Percentiles rank a stretch among this genome's conserved stretches.
Evolutionary conservation across 2,797 vertebrate genomes (phyloP).

Genomic region (Emydoidea blandingii): DNA sequence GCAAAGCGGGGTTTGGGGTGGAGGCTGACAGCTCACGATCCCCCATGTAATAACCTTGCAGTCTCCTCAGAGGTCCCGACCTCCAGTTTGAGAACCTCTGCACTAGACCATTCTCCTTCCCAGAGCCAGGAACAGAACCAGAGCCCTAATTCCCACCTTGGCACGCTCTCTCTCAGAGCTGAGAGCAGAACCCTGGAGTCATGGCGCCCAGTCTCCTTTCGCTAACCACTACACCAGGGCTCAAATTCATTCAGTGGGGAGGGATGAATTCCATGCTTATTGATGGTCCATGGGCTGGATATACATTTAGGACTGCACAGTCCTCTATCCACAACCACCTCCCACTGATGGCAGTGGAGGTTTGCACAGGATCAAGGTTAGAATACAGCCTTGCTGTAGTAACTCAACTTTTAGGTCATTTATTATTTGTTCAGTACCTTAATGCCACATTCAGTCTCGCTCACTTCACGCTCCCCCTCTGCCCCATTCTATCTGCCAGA

Average conservation of each 20-base stretch:
- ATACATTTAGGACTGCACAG: not conserved
- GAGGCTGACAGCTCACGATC: too few relatives aligned
- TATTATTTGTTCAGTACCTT: not conserved
- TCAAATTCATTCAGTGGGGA: not conserved
- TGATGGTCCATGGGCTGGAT: not conserved
- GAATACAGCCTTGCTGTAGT: not conserved
- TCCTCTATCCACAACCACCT: not conserved
- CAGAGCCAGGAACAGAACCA: not conserved
- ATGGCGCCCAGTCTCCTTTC: not conserved
- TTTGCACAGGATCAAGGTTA: not conserved
- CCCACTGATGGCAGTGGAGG: not conserved
- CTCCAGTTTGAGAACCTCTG: not conserved
- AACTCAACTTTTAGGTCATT: not conserved
- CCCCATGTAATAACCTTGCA: too few relatives aligned
- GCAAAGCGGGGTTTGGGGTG: too few relatives aligned
- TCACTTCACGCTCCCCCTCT: accelerated
- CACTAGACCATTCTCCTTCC: not conserved
- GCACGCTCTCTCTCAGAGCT: not conserved
- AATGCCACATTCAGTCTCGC: not conserved
- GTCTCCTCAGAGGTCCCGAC: not conserved
- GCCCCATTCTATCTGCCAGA: not conserved
- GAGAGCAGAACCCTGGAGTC: not conserved
- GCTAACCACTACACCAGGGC: not conserved
- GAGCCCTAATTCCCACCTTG: not conserved
- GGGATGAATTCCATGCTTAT: not conserved